Base-by-base conservation (phyloP, 2,113 vertebrate species). In the Saguinus midas region DNA sequence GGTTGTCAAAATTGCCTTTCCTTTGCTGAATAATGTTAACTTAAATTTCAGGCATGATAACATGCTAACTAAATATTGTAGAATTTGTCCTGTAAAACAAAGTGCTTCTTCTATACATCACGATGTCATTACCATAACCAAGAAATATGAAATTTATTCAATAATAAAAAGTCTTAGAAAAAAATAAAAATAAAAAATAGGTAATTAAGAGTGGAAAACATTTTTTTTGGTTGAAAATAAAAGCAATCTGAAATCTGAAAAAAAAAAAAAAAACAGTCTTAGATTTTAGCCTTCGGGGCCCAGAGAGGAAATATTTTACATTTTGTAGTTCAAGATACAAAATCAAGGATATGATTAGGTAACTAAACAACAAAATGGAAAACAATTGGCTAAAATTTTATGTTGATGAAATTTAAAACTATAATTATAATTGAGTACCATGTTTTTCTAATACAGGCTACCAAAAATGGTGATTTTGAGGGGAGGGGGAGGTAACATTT, bases 301-400 rank as follows among this genome's bases (percentile, higher is more conserved):
- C 52, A 79, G 37, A 70, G 27, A 70, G 37, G 12, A 80, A 48
- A 25, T 50, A 81, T 81, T 25, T 95, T 68, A 45, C 48, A 64
- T 0, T 43, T 58, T 32, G 5, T 50, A 43, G 21, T 3, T 18
- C 37, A 75, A 61, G 35, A 75, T 43, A 5, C 17, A 86, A 92
- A 80, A 6, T n/a, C 45, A 52, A 95, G 21, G 8, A 32, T 93
- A 70, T 40, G 48, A 4, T 55, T 55, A 61, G 8, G 1, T 40
- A 78, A 29, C 40, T 73, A 83, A 17, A 61, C n/a, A 86, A n/a
- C 20, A 57, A 96, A 93, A 96, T 18, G 48, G 81, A 92, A 95
- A 90, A 52, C 11, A 84, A 88, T 72, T 43, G 25, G 43, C 5
- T 4, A 14, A 43, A 43, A 23, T 21, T 37, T 83, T 66, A 20